Percentiles rank a stretch among this genome's conserved stretches.
These are phyloP conservation scores for Amphibalanus amphitrite DNA, from an alignment of 1,140 invertebrate species.

Conservation along the genomic window DNA sequence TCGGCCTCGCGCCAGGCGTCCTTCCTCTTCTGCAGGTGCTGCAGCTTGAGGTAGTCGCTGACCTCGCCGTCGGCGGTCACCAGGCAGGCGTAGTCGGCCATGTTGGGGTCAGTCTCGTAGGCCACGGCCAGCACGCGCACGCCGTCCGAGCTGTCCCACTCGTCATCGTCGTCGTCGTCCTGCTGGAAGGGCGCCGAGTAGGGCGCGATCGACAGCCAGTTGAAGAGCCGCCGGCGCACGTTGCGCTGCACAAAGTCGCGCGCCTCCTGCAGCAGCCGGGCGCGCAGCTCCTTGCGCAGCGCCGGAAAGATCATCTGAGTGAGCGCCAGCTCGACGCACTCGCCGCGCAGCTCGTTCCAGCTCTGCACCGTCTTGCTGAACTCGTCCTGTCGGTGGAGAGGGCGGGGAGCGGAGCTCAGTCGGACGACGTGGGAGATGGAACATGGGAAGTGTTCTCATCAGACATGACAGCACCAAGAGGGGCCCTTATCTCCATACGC, in stretches of 20 bases:
- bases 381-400: conserved; percentile 44
- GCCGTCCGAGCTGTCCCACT: conserved; percentile 71
- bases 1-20: conserved; percentile 54
- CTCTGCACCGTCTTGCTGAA: conserved; percentile 89
- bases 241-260: conserved; percentile 74
- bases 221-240: conserved; percentile 66
- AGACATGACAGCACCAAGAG: too few relatives aligned
- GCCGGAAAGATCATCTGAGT: conserved; percentile 76
- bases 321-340: conserved; percentile 74
- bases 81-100: conserved; percentile 74
- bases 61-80: conserved; percentile 79
- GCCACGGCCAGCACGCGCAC: conserved; percentile 71
- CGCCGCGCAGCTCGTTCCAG: conserved; percentile 79
- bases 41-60: conserved; percentile 69
- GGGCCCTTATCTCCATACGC: too few relatives aligned
- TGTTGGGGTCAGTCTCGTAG: conserved; percentile 66
- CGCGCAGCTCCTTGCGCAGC: conserved; percentile 67
- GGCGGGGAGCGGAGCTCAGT: conserved; percentile 2
- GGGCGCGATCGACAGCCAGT: conserved; percentile 81
- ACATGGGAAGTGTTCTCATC: too few relatives aligned
- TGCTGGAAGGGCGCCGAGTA: conserved; percentile 53
- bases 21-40: conserved; percentile 63
- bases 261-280: conserved; percentile 63
- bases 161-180: conserved; percentile 64
- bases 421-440: too few relatives aligned